Percentiles rank a stretch among this genome's conserved stretches.
Evolutionary conservation across 2,888 invertebrate species (phyloP).

Genomic region (Homarus gammarus): DNA sequence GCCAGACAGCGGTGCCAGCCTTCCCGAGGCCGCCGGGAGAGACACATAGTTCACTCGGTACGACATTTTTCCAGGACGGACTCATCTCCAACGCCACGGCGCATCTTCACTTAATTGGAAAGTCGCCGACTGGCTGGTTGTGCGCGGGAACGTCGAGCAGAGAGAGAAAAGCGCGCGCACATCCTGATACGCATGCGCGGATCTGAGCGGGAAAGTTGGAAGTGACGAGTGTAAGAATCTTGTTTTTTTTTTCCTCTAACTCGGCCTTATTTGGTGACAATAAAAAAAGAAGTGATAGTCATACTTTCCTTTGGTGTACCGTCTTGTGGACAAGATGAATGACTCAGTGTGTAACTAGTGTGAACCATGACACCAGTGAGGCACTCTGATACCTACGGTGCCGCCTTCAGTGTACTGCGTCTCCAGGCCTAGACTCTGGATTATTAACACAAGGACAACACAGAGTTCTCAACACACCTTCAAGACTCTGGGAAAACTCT

Average conservation of each 20-base stretch:
- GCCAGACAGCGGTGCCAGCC: conserved; percentile 13
- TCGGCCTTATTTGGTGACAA: neutral
- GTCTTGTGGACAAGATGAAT: too few relatives aligned
- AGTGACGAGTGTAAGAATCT: neutral
- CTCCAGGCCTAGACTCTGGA: too few relatives aligned
- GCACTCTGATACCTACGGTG: too few relatives aligned
- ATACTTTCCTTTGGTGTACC: too few relatives aligned
- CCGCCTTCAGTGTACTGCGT: too few relatives aligned
- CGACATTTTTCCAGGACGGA: conserved; percentile 19
- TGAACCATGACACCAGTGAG: too few relatives aligned
- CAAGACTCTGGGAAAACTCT: too few relatives aligned
- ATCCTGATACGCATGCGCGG: neutral
- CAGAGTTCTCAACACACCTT: too few relatives aligned
- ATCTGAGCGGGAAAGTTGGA: neutral
- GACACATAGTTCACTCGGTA: conserved; percentile 17
- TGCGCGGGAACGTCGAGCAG: neutral
- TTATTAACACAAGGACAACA: too few relatives aligned
- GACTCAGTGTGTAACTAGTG: too few relatives aligned
- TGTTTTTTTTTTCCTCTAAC: neutral
- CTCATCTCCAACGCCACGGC: conserved; percentile 9
- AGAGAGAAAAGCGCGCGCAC: neutral
- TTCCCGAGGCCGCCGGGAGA: neutral
- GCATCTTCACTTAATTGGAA: conserved; percentile 35
- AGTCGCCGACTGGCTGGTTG: neutral
- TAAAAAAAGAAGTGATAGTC: neutral